Conservation (phyloP, 2,888 invertebrate genomes). For the Hemithea aestivaria region DNA sequence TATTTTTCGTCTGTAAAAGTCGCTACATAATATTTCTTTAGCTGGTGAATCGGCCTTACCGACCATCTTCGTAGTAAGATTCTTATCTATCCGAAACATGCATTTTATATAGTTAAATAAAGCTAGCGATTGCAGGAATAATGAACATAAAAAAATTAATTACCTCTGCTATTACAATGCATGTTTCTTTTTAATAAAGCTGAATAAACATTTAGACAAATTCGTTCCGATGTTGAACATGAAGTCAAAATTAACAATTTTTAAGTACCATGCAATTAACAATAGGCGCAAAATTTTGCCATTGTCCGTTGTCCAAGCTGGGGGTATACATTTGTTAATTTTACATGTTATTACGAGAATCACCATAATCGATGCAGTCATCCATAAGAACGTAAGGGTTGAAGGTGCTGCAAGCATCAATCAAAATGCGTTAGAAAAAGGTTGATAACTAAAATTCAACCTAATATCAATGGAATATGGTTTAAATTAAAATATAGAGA, state of each 20-base stretch:
- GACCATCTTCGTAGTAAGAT: too few relatives aligned
- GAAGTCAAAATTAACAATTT: conserved; percentile 8
- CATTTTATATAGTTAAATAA: too few relatives aligned
- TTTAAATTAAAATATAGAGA: conserved; percentile 5
- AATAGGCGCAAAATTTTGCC: conserved; percentile 26
- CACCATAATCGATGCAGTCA: conserved; percentile 62
- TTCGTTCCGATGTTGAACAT: conserved; percentile 5
- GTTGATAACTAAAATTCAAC: conserved; percentile 3
- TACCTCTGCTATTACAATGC: too few relatives aligned
- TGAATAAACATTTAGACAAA: conserved; percentile 5
- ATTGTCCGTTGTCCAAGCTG: conserved; percentile 33
- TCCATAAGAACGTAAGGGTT: conserved; percentile 46
- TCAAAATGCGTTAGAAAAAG: background rate
- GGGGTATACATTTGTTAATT: conserved; percentile 38
- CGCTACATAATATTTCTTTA: too few relatives aligned
- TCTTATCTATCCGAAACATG: too few relatives aligned
- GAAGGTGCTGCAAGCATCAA: conserved; percentile 19
- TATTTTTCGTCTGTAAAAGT: too few relatives aligned
- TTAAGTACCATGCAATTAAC: conserved; percentile 4
- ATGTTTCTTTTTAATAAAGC: background rate
- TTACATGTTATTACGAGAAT: conserved; percentile 53
- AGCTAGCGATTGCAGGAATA: too few relatives aligned
- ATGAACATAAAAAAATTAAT: too few relatives aligned
- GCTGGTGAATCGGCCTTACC: too few relatives aligned
- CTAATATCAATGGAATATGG: conserved; percentile 4